Evolutionary conservation across 2,113 vertebrate species (phyloP).

Genomic region (Macquaria ambigua): DNA sequence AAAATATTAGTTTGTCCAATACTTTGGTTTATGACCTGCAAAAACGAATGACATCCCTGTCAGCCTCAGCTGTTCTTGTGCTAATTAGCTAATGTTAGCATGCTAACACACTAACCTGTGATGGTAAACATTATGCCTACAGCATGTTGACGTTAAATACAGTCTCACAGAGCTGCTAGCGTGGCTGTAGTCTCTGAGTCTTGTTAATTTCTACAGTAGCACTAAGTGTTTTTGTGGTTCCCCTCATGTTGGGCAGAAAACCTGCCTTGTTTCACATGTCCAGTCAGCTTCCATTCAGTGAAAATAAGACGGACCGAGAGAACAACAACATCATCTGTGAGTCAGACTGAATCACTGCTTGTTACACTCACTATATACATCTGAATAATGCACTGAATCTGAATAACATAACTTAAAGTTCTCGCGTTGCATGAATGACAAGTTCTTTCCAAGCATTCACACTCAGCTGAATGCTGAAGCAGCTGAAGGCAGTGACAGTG

Average conservation of each 20-base stretch:
- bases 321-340: background rate
- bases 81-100: too few relatives aligned
- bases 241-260: background rate
- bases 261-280: background rate
- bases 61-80: too few relatives aligned
- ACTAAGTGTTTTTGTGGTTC: background rate
- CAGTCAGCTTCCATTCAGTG: background rate
- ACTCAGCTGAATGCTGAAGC: background rate
- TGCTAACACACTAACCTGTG: too few relatives aligned
- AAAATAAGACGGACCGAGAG: background rate
- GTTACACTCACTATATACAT: background rate
- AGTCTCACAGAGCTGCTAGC: too few relatives aligned
- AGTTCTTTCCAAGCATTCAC: background rate
- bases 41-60: background rate
- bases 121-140: too few relatives aligned
- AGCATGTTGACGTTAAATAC: too few relatives aligned
- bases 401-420: background rate
- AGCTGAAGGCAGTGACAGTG: constrained; percentile 26
- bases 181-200: background rate
- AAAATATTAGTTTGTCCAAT: too few relatives aligned
- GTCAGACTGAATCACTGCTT: background rate
- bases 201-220: background rate
- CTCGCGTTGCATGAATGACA: background rate
- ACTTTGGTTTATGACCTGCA: background rate
- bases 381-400: background rate